These are phyloP conservation scores for Meganola albula DNA, from an alignment of 2,888 invertebrate genomes.

Conservation along the genomic window DNA sequence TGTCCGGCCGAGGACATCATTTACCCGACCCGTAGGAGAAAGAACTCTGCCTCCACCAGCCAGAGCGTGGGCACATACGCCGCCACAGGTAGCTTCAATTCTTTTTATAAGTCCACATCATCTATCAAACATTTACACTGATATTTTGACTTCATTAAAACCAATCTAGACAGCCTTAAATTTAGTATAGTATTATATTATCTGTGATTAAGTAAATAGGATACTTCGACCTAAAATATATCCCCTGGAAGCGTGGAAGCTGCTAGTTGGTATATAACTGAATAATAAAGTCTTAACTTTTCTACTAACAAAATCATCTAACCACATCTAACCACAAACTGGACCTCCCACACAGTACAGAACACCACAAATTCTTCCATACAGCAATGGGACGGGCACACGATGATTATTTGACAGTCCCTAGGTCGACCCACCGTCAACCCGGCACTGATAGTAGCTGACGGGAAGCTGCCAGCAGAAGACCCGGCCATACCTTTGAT, in stretches of 20 bases:
- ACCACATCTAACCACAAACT: too few relatives aligned
- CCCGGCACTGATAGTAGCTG: slow-evolving; percentile 70
- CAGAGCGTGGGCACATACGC: slow-evolving; percentile 52
- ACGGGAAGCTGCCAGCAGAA: slow-evolving; percentile 76
- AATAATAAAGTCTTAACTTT: too few relatives aligned
- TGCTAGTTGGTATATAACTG: too few relatives aligned
- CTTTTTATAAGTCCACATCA: too few relatives aligned
- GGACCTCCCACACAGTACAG: slow-evolving; percentile 1
- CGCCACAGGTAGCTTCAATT: slow-evolving; percentile 55
- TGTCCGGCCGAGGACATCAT: slow-evolving; percentile 49
- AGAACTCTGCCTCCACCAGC: slow-evolving; percentile 46
- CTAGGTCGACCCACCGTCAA: slow-evolving; percentile 46
- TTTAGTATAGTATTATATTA: too few relatives aligned
- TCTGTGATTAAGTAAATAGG: too few relatives aligned
- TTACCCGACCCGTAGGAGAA: slow-evolving; percentile 31
- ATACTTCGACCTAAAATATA: too few relatives aligned
- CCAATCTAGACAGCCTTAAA: too few relatives aligned
- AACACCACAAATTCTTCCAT: slow-evolving; percentile 23
- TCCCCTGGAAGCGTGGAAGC: too few relatives aligned
- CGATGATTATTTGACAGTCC: slow-evolving; percentile 47
- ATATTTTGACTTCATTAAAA: too few relatives aligned
- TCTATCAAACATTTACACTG: too few relatives aligned
- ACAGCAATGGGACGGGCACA: slow-evolving; percentile 43
- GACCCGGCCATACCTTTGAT: slow-evolving; percentile 90
- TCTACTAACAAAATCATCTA: too few relatives aligned